phyloP scores from a whole-genome alignment of 2,113 vertebrate species.

The Argyrosomus japonicus region DNA sequence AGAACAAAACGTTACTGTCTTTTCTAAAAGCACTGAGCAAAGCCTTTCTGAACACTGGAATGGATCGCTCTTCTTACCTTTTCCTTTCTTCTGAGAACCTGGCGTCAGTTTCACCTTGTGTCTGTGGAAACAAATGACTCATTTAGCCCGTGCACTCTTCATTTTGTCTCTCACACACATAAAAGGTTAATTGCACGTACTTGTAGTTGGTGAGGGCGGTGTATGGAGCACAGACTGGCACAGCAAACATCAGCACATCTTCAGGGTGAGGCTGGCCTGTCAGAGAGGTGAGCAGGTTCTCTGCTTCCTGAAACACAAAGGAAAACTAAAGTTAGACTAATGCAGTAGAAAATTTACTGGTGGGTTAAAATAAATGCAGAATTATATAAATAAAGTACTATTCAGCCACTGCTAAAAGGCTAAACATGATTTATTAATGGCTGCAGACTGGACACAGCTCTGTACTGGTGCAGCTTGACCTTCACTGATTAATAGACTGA shows the following conservation, averaged over 20 bases:
- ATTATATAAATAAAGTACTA: neutral
- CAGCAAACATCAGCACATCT: slow-evolving; percentile 92
- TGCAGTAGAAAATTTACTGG: too few relatives aligned
- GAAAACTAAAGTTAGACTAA: neutral
- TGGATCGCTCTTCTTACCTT: slow-evolving; percentile 84
- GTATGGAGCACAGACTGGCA: slow-evolving; percentile 95
- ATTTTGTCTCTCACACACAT: neutral
- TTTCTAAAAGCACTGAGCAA: neutral
- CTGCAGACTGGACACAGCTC: too few relatives aligned
- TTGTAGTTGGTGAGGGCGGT: slow-evolving; percentile 92
- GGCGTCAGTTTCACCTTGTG: slow-evolving; percentile 98
- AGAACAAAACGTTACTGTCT: neutral
- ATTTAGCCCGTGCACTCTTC: neutral
- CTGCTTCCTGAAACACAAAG: slow-evolving; percentile 83
- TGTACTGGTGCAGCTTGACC: too few relatives aligned
- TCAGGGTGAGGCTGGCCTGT: slow-evolving; percentile 93
- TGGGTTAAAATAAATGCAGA: neutral
- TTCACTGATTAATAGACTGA: too few relatives aligned
- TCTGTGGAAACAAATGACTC: slow-evolving; percentile 68
- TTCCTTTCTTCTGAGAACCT: slow-evolving; percentile 96
- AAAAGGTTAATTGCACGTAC: slow-evolving; percentile 76
- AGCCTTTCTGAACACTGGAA: neutral
- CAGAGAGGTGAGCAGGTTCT: slow-evolving; percentile 90
- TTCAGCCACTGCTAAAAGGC: neutral
- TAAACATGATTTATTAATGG: too few relatives aligned